phyloP scores from a whole-genome alignment of 1,140 invertebrate genomes.

The Drosophila azteca region DNA sequence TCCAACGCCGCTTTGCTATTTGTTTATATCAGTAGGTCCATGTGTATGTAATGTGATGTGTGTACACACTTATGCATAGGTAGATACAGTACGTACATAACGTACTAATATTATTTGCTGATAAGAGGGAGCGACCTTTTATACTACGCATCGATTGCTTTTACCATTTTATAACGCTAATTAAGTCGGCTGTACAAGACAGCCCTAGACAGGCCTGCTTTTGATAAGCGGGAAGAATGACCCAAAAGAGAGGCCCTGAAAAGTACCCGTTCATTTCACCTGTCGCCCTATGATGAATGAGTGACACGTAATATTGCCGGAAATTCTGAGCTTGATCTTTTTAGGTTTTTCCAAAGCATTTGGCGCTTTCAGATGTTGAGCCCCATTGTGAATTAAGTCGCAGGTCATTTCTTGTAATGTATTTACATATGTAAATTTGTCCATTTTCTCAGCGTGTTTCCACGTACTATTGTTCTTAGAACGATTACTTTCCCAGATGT shows the following conservation, averaged over 20 bases:
- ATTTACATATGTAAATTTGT: too few relatives aligned
- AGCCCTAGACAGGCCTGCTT: slow-evolving; percentile 19
- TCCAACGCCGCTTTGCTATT: slow-evolving; percentile 19
- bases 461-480: not conserved
- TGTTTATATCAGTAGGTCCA: slow-evolving; percentile 39
- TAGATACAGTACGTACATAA: too few relatives aligned
- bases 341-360: not conserved
- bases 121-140: slow-evolving; percentile 52
- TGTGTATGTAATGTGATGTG: slow-evolving; percentile 9
- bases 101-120: slow-evolving; percentile 15
- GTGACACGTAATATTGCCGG: slow-evolving; percentile 1
- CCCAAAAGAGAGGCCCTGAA: not conserved
- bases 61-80: slow-evolving; percentile 4
- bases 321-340: not conserved
- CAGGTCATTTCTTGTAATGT: too few relatives aligned
- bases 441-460: too few relatives aligned
- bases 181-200: slow-evolving; percentile 41
- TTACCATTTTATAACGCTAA: slow-evolving; percentile 48
- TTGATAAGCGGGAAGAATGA: slow-evolving; percentile 9
- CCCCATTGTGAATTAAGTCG: too few relatives aligned
- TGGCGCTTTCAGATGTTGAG: too few relatives aligned
- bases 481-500: slow-evolving; percentile 20
- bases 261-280: slow-evolving; percentile 29
- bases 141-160: slow-evolving; percentile 48
- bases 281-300: slow-evolving; percentile 28